Evolutionary conservation across 2,113 vertebrate species (phyloP).

Genomic region (Ceyx margarethae): DNA sequence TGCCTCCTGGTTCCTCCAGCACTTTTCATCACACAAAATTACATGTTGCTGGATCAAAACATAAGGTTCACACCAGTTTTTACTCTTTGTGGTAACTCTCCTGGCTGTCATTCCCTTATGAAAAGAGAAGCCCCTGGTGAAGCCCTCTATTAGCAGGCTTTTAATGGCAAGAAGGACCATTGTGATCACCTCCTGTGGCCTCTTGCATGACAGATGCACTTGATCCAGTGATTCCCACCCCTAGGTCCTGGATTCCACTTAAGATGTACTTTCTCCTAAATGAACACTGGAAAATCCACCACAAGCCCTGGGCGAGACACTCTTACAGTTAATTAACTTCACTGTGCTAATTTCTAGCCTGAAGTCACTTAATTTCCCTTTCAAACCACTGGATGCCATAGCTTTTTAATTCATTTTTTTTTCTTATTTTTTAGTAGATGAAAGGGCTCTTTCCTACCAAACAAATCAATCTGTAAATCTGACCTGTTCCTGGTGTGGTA

Average conservation of each 20-base stretch:
- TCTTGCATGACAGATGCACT: background rate
- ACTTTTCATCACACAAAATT: background rate
- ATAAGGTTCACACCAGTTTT: background rate
- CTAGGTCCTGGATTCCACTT: background rate
- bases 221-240: background rate
- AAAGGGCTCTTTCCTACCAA: background rate
- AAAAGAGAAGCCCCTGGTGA: background rate
- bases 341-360: background rate
- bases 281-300: background rate
- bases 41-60: background rate
- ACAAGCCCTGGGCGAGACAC: background rate
- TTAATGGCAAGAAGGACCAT: background rate
- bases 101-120: background rate
- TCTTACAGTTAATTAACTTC: background rate
- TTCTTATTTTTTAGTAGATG: background rate
- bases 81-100: background rate
- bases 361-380: background rate
- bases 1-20: background rate
- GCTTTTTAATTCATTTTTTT: background rate
- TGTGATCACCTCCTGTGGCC: background rate
- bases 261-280: background rate
- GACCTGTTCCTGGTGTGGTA: background rate
- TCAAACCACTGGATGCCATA: rapidly evolving
- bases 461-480: background rate
- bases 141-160: background rate